Conservation (phyloP, 2,888 invertebrate genomes). For the Drosophila atripex region DNA sequence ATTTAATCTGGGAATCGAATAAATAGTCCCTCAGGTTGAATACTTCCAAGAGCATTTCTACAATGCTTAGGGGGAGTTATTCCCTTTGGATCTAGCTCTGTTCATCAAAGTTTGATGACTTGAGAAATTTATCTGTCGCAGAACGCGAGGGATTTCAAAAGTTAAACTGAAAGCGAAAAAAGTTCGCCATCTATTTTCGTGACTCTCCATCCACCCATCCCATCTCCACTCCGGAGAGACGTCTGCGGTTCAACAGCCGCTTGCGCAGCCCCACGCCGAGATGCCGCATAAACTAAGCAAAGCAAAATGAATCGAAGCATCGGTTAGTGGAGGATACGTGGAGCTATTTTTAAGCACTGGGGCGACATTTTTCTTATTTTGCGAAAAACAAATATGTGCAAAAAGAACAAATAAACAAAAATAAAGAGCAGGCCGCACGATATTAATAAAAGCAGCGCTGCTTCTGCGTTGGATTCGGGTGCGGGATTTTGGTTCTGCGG, state of each 20-base stretch:
- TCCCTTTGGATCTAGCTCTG: too few species aligned
- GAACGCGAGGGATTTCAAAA: conserved; percentile 1
- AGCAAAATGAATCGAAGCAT: conserved; percentile 34
- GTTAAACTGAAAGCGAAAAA: conserved; percentile 25
- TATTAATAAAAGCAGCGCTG: conserved; percentile 80
- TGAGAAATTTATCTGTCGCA: background rate
- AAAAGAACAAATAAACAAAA: conserved; percentile 54
- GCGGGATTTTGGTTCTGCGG: conserved; percentile 30
- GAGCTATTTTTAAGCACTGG: conserved; percentile 65
- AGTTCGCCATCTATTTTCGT: conserved; percentile 59
- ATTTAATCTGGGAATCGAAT: too few species aligned
- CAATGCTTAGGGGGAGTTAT: background rate
- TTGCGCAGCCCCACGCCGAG: conserved; percentile 61
- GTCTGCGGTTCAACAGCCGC: conserved; percentile 70
- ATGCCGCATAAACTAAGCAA: conserved; percentile 26
- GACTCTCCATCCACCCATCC: conserved; percentile 15
- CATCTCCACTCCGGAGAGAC: conserved; percentile 21
- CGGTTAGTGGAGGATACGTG: conserved; percentile 37
- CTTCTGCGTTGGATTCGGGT: conserved; percentile 45
- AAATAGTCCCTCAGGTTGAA: too few species aligned
- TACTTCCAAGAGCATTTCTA: too few species aligned
- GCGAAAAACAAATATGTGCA: conserved; percentile 60
- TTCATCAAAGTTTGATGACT: background rate
- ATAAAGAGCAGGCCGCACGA: conserved; percentile 50
- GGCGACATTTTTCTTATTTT: conserved; percentile 67